Percentiles rank a stretch among this genome's conserved stretches.
phyloP scores from a whole-genome alignment of 2,888 invertebrate species.

The Ceramica pisi region DNA sequence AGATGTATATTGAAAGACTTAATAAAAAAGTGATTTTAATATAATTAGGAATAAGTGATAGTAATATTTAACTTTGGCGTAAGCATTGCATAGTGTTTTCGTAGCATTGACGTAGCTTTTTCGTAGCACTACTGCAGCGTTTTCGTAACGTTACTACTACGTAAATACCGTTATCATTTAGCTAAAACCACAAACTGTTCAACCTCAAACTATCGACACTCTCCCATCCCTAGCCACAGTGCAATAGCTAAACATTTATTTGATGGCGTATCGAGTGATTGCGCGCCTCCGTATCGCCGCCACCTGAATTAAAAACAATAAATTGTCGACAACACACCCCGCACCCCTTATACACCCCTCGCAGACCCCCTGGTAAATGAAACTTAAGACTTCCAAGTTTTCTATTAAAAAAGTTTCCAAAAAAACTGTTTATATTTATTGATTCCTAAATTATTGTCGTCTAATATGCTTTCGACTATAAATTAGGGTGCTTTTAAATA shows the following conservation, averaged over 20 bases:
- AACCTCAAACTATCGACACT: conserved; percentile 34
- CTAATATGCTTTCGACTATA: conserved; percentile 59
- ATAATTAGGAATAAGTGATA: too few species aligned
- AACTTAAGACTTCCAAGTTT: conserved; percentile 72
- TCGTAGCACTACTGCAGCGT: too few species aligned
- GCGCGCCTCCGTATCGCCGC: conserved; percentile 75
- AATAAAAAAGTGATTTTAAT: too few species aligned
- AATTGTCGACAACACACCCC: conserved; percentile 74
- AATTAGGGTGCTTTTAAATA: conserved; percentile 58
- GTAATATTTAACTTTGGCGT: too few species aligned
- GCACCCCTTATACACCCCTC: conserved; percentile 6
- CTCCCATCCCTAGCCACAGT: conserved; percentile 62
- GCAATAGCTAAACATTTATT: conserved; percentile 83
- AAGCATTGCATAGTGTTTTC: too few species aligned
- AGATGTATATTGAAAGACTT: too few species aligned
- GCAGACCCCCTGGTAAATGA: conserved; percentile 59
- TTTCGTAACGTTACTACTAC: too few species aligned
- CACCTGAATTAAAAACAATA: conserved; percentile 88
- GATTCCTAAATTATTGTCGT: conserved; percentile 67
- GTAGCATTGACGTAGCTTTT: too few species aligned
- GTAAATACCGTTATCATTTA: too few species aligned
- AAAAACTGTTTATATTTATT: conserved; percentile 75
- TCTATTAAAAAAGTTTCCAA: conserved; percentile 85
- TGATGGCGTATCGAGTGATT: conserved; percentile 81
- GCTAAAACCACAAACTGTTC: neutral